These are phyloP conservation scores for Callyntrura guangdongensis DNA, from an alignment of 2,888 invertebrate genomes.

Conservation along the genomic window DNA sequence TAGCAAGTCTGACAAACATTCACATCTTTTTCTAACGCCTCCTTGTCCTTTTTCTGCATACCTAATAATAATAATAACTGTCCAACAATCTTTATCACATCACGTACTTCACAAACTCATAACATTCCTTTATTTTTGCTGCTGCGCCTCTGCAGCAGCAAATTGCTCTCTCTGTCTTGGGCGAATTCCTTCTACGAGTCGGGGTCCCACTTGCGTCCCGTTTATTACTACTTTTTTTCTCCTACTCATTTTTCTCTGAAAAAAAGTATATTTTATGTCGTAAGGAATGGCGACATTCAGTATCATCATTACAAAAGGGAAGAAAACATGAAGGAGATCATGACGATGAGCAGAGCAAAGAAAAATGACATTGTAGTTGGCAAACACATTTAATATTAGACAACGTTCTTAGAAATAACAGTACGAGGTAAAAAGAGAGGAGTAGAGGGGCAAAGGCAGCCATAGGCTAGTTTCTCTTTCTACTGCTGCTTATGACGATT, in stretches of 20 bases:
- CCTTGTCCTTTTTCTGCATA: conserved; percentile 56
- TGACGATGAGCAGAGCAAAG: conserved; percentile 8
- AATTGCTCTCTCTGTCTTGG: neutral
- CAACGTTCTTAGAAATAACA: neutral
- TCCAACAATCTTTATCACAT: conserved; percentile 63
- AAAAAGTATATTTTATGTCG: conserved; percentile 46
- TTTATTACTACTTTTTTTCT: conserved; percentile 52
- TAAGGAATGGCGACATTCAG: conserved; percentile 62
- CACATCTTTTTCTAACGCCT: conserved; percentile 50
- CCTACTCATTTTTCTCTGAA: conserved; percentile 45
- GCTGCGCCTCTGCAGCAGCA: conserved; percentile 20
- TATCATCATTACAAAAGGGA: neutral
- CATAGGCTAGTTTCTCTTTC: conserved; percentile 55
- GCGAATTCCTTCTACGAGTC: neutral
- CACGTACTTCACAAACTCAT: conserved; percentile 50
- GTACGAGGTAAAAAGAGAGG: neutral
- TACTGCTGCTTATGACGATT: conserved; percentile 21
- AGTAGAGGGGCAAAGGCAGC: neutral
- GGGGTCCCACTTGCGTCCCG: neutral
- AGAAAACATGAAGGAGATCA: conserved; percentile 19
- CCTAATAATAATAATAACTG: conserved; percentile 44
- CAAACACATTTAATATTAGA: neutral
- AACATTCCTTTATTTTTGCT: conserved; percentile 48
- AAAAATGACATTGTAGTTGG: conserved; percentile 48
- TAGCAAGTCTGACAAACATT: conserved; percentile 29